Evolutionary conservation across 2,888 invertebrate genomes (phyloP).

Genomic region (Orthosia gracilis): DNA sequence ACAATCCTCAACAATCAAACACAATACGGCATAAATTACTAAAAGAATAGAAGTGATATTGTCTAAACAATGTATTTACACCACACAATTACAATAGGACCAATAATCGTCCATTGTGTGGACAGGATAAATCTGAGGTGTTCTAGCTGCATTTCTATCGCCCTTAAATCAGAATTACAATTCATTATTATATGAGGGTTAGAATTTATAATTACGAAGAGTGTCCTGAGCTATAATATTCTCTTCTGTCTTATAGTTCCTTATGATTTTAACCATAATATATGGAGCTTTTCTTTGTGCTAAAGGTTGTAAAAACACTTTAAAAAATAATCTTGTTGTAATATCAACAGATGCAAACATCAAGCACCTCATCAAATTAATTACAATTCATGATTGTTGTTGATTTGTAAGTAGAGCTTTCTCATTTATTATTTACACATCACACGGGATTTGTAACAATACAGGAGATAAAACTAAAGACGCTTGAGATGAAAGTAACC

Average conservation of each 20-base stretch:
- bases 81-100: slow-evolving; percentile 40
- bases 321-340: background rate
- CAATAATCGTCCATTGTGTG: slow-evolving; percentile 69
- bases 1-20: slow-evolving; percentile 22
- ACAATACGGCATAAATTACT: slow-evolving; percentile 53
- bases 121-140: slow-evolving; percentile 49
- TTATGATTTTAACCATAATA: too few relatives aligned
- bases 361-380: too few relatives aligned
- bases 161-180: slow-evolving; percentile 38
- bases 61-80: slow-evolving; percentile 54
- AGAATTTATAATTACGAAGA: slow-evolving; percentile 25
- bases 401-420: background rate
- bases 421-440: too few relatives aligned
- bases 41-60: slow-evolving; percentile 30
- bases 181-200: slow-evolving; percentile 24
- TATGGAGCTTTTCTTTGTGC: too few relatives aligned
- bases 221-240: background rate
- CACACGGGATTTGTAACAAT: too few relatives aligned
- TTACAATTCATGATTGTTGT: too few relatives aligned
- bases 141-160: slow-evolving; percentile 61
- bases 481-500: too few relatives aligned
- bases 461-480: too few relatives aligned
- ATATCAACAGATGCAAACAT: too few relatives aligned
- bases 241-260: too few relatives aligned
- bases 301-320: background rate